These are phyloP conservation scores for Apocheima hispidaria DNA, from an alignment of 2,888 invertebrate genomes.

Conservation along the genomic window DNA sequence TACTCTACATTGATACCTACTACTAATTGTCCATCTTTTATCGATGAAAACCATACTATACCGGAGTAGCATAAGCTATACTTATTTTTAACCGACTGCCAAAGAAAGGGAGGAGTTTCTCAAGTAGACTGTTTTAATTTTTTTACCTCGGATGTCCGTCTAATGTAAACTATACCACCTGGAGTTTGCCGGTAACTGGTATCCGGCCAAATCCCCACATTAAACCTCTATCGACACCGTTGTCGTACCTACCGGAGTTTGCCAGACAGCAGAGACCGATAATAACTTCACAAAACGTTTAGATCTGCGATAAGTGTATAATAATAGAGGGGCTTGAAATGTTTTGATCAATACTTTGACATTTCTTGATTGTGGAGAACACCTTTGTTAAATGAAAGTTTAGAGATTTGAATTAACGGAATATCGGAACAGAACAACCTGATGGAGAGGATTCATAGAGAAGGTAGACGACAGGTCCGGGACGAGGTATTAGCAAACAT, in stretches of 20 bases:
- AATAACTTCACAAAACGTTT: conserved; percentile 17
- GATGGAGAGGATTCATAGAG: too few relatives aligned
- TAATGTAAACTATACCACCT: too few relatives aligned
- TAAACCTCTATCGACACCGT: conserved; percentile 2
- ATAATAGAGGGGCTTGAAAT: conserved; percentile 14
- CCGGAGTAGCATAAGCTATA: too few relatives aligned
- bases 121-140: too few relatives aligned
- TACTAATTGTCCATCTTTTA: too few relatives aligned
- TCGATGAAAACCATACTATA: not conserved
- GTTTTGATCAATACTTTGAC: conserved; percentile 22
- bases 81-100: too few relatives aligned
- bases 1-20: too few relatives aligned
- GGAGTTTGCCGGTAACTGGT: not conserved
- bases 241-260: conserved; percentile 1
- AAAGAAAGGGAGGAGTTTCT: too few relatives aligned
- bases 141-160: too few relatives aligned
- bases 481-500: too few relatives aligned
- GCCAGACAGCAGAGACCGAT: conserved; percentile 24
- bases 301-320: conserved; percentile 22
- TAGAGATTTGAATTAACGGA: not conserved
- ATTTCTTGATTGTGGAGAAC: conserved; percentile 7
- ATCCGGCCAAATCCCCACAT: conserved; percentile 1
- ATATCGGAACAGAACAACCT: not conserved
- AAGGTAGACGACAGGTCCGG: too few relatives aligned
- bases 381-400: not conserved